Evolutionary conservation across 2,888 invertebrate genomes (phyloP), one percentile per base, ranked within the genome.

Genomic region (Iphiclides podalirius): DNA sequence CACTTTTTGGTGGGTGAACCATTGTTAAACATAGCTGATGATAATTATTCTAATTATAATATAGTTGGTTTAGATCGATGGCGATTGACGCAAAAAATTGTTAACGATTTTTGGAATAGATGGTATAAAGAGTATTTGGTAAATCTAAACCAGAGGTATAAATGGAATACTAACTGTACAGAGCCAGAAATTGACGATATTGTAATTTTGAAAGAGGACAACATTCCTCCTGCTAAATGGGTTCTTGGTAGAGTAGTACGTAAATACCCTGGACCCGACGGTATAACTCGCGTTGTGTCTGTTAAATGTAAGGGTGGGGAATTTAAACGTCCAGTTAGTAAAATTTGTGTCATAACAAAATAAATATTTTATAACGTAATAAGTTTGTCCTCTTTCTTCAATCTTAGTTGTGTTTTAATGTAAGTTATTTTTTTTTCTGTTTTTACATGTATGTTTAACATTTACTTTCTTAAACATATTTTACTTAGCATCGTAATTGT

Each of bases 1-100:
- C n/a, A n/a, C n/a, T n/a, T n/a, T n/a, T n/a, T n/a, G n/a, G n/a
- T 60, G 1, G 59, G 62, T 0, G 59, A 60, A 34, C 58, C 60
- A 0, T 39, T 63, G 12, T 14, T 55, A 14, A 41, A 12, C 6
- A 17, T 57, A 15, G 31, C 53, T n/a, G 57, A 59, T 47, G 45
- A 52, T 4, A 14, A 52, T 34, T 41, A 47, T 37, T 6, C 28
- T 11, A 26, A 36, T 2, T n/a, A 8, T 12, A 43, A 49, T 26
- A 17, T 50, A 6, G 28, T 16, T 13, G 23, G 45, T 6, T 15
- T 54, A 17, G 35, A 58, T 9, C 31, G 59, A 37, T 61, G 63
- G 63, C 38, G 50, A n/a, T 28, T 60, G 3, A 48, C 28, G 7
- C 59, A 61, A 54, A 55, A 54, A 35, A 60, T 60, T 47, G 46